Percentiles rank a stretch among this genome's conserved stretches.
Conservation (phyloP, 2,797 vertebrate genomes). For the Anas capensis region DNA sequence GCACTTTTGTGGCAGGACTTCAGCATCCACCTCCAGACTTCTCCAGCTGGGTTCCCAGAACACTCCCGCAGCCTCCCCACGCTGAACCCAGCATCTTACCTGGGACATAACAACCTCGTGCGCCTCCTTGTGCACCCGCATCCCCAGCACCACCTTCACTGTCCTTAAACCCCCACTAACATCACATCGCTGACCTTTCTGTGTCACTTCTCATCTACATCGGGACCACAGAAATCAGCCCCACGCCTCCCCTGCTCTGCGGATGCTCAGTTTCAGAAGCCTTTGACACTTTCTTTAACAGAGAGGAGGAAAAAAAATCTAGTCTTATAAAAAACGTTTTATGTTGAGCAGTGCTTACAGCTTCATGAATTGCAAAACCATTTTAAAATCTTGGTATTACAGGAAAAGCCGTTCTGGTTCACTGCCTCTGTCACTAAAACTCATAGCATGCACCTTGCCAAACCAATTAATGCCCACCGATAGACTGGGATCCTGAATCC, state of each 20-base stretch:
- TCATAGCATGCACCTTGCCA: neutral
- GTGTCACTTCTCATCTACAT: neutral
- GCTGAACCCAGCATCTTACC: neutral
- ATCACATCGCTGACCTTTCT: neutral
- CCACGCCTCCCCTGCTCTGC: neutral
- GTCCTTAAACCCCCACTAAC: rapidly evolving
- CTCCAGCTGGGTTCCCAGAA: neutral
- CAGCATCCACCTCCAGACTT: neutral
- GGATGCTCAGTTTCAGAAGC: neutral
- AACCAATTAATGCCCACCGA: neutral
- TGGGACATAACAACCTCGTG: rapidly evolving
- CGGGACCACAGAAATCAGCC: neutral
- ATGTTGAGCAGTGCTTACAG: neutral
- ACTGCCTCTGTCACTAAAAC: constrained; percentile 31
- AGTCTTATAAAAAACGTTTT: neutral
- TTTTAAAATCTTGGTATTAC: constrained; percentile 34
- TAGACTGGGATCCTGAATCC: neutral
- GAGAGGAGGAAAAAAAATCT: neutral
- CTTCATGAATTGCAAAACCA: constrained; percentile 48
- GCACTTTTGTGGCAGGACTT: neutral
- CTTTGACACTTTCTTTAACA: neutral
- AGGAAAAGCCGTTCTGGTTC: constrained; percentile 29
- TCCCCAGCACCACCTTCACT: neutral
- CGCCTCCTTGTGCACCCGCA: rapidly evolving
- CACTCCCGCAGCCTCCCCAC: rapidly evolving